These are phyloP conservation scores for Ecdyonurus torrentis DNA, from an alignment of 2,888 invertebrate species.

Conservation along the genomic window DNA sequence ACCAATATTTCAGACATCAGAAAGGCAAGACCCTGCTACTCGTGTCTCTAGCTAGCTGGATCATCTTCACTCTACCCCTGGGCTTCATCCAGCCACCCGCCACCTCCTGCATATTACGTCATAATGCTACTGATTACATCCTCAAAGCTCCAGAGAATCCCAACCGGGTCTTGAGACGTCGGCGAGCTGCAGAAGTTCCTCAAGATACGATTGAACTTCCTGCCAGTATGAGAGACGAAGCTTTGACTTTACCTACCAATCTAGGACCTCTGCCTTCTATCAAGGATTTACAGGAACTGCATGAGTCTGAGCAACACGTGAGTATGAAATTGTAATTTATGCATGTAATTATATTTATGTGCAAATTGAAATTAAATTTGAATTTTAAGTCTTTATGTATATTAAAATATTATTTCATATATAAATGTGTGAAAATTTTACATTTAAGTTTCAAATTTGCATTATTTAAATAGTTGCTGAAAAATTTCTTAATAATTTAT, in stretches of 20 bases:
- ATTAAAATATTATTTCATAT: no score
- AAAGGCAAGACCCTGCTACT: conserved; percentile 76
- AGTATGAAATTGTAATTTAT: no score
- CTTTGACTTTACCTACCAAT: no score
- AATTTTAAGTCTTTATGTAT: no score
- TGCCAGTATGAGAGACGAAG: not conserved
- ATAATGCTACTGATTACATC: conserved; percentile 44
- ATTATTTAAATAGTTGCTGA: no score
- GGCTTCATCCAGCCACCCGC: conserved; percentile 92
- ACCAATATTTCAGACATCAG: conserved; percentile 63
- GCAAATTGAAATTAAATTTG: no score
- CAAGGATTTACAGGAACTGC: not conserved
- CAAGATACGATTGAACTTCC: not conserved
- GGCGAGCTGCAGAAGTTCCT: not conserved
- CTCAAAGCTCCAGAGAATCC: conserved; percentile 37
- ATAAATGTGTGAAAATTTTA: no score
- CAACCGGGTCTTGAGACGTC: not conserved
- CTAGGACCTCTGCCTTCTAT: not conserved
- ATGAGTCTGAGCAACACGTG: not conserved
- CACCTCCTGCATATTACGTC: conserved; percentile 57
- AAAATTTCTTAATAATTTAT: no score
- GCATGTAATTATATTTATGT: no score
- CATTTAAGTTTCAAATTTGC: no score
- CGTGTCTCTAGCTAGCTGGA: conserved; percentile 86
- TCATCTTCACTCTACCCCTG: conserved; percentile 88